Base-by-base conservation (phyloP, 2,888 invertebrate species). In the Netelia virgata region DNA sequence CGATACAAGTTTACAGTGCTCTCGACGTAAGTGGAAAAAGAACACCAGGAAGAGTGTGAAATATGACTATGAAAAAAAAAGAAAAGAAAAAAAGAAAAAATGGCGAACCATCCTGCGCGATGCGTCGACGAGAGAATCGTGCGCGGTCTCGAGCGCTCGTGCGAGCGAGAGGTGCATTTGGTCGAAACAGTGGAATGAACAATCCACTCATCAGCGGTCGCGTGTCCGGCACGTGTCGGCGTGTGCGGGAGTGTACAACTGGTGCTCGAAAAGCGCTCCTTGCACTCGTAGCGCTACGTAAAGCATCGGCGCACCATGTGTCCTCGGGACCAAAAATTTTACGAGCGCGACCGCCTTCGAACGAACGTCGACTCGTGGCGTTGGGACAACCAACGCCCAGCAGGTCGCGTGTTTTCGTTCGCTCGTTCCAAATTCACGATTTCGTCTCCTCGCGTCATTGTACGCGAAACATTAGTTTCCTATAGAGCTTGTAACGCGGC, bases 201-300 rank as follows among this genome's bases (percentile, higher is more conserved):
- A 93, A 93, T 93, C 93, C 91, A 91, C 92, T 92, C 93, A 87
- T 92, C 89, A 90, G 89, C 57, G 81, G 72, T 89, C 93, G 92
- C 93, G 93, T 92, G 93, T 87, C 88, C 28, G 64, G 14, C 93
- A 92, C 93, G 93, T 93, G 93, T 86, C 91, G 89, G 87, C 92
- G 90, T 88, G 92, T 92, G 93, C 88, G 88, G 82, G 88, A 84
- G 64, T 9, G 57, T 55, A 92, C 93, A 93, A 93, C 92, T 92
- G 93, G 92, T 92, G 92, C 92, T 90, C 91, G 87, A 85, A 88
- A 87, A 89, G 87, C 87, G 85, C 87, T 86, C 28, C 88, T 90
- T 87, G 89, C 91, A n/a, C 89, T 91, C 91, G 90, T 47, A 90
- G 90, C 92, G 92, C 88, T 84, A 82, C 88, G 83, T 86, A 87